Percentiles rank a stretch among this genome's conserved stretches.
These are phyloP conservation scores for Drosophila prosaltans DNA, from an alignment of 1,140 invertebrate species.

Conservation along the genomic window DNA sequence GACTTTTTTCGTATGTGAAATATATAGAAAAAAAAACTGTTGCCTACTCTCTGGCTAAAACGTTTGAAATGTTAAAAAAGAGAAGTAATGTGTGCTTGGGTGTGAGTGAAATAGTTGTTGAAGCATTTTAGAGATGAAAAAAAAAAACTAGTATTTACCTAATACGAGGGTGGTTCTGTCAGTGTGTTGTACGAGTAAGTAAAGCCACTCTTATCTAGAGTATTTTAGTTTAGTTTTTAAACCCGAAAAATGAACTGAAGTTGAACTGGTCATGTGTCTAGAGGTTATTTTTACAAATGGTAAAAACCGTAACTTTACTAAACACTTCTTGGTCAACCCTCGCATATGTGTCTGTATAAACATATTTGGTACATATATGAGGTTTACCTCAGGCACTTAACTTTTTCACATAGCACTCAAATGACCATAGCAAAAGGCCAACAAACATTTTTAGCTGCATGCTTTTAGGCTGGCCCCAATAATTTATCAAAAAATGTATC, in stretches of 20 bases:
- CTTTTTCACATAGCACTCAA: not conserved
- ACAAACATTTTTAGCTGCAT: slow-evolving; percentile 12
- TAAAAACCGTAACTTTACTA: no score
- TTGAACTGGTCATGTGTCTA: no score
- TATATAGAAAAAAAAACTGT: slow-evolving; percentile 20
- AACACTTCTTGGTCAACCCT: not conserved
- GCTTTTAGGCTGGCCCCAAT: slow-evolving; percentile 33
- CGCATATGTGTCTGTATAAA: not conserved
- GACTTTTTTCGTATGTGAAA: slow-evolving; percentile 32
- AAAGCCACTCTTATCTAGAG: no score
- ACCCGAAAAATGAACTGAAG: no score
- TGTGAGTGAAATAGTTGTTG: not conserved
- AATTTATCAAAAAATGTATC: slow-evolving; percentile 60
- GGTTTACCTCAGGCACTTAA: slow-evolving; percentile 11
- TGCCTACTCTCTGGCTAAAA: slow-evolving; percentile 2
- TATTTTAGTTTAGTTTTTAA: no score
- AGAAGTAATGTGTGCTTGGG: not conserved
- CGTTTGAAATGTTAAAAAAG: not conserved
- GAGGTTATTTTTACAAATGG: no score
- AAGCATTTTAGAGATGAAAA: not conserved
- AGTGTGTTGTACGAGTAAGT: not conserved
- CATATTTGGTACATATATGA: not conserved
- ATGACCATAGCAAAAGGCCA: not conserved
- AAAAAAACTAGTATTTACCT: not conserved
- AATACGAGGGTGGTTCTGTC: not conserved